Evolutionary conservation across 2,113 vertebrate species (phyloP).

Genomic region (Cavia porcellus): DNA sequence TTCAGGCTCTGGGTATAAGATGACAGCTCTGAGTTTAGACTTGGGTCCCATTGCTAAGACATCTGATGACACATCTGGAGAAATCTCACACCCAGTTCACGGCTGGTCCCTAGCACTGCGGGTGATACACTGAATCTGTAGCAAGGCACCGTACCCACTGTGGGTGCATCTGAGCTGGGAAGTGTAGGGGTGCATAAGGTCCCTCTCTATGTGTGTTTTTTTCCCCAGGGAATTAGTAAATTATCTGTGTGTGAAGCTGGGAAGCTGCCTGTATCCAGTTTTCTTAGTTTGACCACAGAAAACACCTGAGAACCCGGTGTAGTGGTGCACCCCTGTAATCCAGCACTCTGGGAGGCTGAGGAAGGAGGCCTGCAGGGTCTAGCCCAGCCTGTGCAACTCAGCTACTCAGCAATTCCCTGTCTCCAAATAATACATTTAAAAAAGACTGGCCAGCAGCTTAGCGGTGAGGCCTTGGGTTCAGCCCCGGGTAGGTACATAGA

Average conservation of each 20-base stretch:
- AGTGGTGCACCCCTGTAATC: neutral
- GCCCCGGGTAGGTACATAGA: neutral
- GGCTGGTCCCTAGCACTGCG: neutral
- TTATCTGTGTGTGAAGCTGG: neutral
- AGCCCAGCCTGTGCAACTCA: neutral
- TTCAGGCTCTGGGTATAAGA: neutral
- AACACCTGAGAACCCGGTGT: neutral
- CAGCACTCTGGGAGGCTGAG: neutral
- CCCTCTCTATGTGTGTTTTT: neutral
- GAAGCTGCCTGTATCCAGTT: neutral
- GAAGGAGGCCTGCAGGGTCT: neutral
- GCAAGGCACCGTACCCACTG: neutral
- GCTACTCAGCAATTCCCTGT: neutral
- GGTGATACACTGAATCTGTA: neutral
- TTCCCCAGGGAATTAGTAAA: too few species aligned
- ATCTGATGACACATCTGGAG: neutral
- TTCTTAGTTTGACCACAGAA: neutral
- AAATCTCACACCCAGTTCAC: neutral
- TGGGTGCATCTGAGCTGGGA: neutral
- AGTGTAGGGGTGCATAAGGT: neutral
- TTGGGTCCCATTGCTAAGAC: neutral
- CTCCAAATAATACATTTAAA: neutral
- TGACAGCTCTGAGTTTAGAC: neutral
- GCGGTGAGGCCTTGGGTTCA: neutral
- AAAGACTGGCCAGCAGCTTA: neutral